Evolutionary conservation across 2,888 invertebrate species (phyloP), one percentile per base, ranked within the genome.

Genomic region (Stratiomys singularior): DNA sequence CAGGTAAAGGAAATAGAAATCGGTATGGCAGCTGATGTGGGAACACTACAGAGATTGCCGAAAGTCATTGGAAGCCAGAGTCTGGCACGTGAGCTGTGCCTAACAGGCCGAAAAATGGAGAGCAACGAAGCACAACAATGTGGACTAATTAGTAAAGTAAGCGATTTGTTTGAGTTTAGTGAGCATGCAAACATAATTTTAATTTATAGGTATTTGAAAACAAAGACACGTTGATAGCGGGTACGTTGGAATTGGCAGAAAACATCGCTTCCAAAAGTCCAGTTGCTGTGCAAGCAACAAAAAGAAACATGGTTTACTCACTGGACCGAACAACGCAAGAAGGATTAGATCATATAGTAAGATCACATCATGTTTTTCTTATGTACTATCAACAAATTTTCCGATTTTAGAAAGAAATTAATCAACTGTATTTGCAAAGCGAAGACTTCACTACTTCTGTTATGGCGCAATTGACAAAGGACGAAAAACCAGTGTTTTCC

Each of bases 1-100:
- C 92, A 93, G 87, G 92, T 99, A 0, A 98, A 98, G 87, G 97
- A 98, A 88, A 91, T 93, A 0, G 92, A 92, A 47, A 88, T 93
- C 76, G 99, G 99, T 0, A 89, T 99, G 87, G 97, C 98, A 2
- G 97, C 99, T 2, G 99, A 99, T 88, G 95, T 99, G 0, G 99
- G 99, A 0, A 93, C 94, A 0, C 87, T 99, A 52, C 99, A 99
- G 85, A 90, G 98, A 80, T 87, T 99, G 18, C 98, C 98, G 1
- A 97, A 96, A 89, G 90, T 89, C 74, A 85, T 98, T 37, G 96
- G 97, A 21, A 97, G 93, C 82, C 92, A 94, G 47, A 97, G 98
- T 81, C 88, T 96, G 79, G 94, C 92, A 0, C 89, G 97, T 23
- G 99, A 99, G 85, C 88, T 99, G 0, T 94, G 95, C 79, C 95